A percentile compares a stretch with the other conserved stretches of the same genome.
phyloP scores from a whole-genome alignment of 2,888 invertebrate genomes.

The Hirtodrosophila histrioides region DNA sequence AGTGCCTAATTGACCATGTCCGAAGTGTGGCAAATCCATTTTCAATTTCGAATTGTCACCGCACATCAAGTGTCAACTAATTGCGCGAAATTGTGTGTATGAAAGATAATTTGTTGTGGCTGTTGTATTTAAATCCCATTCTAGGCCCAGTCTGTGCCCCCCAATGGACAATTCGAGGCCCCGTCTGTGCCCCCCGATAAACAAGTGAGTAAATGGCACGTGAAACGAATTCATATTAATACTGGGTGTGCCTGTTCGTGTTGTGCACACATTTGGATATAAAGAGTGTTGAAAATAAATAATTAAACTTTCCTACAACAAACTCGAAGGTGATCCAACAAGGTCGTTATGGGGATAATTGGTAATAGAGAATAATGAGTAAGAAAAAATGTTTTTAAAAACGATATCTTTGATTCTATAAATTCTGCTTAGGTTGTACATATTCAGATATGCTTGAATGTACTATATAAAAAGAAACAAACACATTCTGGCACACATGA shows the following conservation, averaged over 20 bases:
- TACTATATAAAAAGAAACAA: too few relatives aligned
- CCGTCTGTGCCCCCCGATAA: background rate
- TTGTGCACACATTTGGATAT: background rate
- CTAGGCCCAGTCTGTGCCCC: background rate
- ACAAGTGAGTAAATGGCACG: constrained; percentile 15
- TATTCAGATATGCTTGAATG: too few relatives aligned
- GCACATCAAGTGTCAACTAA: constrained; percentile 28
- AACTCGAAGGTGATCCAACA: too few relatives aligned
- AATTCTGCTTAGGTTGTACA: too few relatives aligned
- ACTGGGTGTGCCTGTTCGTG: constrained; percentile 38
- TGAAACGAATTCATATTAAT: constrained; percentile 15
- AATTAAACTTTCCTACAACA: too few relatives aligned
- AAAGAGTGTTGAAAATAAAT: background rate
- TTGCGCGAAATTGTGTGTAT: constrained; percentile 38
- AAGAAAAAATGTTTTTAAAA: too few relatives aligned
- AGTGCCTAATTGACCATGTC: background rate
- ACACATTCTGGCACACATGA: too few relatives aligned
- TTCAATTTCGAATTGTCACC: background rate
- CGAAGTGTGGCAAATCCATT: constrained; percentile 30
- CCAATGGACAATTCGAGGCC: constrained; percentile 4
- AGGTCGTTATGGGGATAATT: too few relatives aligned
- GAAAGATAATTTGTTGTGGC: background rate
- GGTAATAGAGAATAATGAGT: too few relatives aligned
- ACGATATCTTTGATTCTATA: too few relatives aligned
- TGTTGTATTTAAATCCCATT: constrained; percentile 12